These are phyloP conservation scores for Calidris pygmaea DNA, from an alignment of 2,113 vertebrate genomes.

Conservation along the genomic window DNA sequence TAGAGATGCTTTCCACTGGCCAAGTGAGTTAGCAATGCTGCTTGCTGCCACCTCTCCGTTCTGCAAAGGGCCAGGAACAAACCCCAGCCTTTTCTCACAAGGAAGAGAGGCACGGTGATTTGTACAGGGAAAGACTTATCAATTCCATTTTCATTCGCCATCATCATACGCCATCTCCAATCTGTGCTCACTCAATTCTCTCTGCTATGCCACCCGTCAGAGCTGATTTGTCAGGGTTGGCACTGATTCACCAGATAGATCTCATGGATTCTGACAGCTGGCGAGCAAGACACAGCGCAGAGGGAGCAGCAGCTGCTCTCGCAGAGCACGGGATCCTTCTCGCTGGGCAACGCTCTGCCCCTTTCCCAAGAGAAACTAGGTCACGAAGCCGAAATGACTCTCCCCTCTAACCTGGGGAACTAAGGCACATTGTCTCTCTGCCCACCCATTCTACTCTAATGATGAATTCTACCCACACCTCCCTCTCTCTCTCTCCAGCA, in stretches of 20 bases:
- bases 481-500: background rate
- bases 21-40: background rate
- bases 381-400: background rate
- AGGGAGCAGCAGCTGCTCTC: background rate
- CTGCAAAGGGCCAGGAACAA: background rate
- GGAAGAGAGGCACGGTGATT: background rate
- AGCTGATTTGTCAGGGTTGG: background rate
- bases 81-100: background rate
- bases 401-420: background rate
- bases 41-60: background rate
- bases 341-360: background rate
- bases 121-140: background rate
- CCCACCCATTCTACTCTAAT: background rate
- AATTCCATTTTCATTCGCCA: background rate
- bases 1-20: background rate
- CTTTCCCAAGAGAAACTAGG: background rate
- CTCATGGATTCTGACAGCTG: background rate
- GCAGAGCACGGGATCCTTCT: background rate
- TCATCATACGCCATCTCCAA: background rate
- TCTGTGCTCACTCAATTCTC: background rate
- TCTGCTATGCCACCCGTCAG: background rate
- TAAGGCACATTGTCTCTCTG: background rate
- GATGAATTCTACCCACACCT: background rate
- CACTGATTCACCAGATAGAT: background rate
- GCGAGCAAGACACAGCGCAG: background rate